Evolutionary conservation across 1,140 invertebrate species (phyloP).

Genomic region (Daktulosphaira vitifoliae): DNA sequence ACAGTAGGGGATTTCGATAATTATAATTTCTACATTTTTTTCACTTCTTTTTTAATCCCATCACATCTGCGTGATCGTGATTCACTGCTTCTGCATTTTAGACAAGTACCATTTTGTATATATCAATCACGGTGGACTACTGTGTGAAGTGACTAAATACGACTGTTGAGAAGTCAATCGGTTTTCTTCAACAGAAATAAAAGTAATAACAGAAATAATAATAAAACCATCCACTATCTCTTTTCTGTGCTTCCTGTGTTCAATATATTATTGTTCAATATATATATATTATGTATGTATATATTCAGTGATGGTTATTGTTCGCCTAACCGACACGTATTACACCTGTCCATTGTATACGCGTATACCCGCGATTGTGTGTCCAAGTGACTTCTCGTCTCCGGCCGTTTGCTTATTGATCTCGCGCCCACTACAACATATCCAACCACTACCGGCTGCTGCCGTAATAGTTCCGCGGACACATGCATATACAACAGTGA

Average conservation of each 20-base stretch:
- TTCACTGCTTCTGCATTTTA: too few species aligned
- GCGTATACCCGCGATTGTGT: conserved; percentile 6
- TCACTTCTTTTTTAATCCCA: not conserved
- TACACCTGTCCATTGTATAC: conserved; percentile 21
- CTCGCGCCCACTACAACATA: conserved; percentile 9
- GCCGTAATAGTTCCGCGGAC: not conserved
- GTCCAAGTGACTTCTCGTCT: too few species aligned
- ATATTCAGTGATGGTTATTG: conserved; percentile 8
- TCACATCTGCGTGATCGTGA: not conserved
- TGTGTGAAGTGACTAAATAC: not conserved
- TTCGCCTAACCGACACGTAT: conserved; percentile 9
- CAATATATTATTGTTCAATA: conserved; percentile 12
- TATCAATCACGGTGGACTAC: not conserved
- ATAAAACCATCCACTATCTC: not conserved
- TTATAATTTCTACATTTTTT: not conserved
- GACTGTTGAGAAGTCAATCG: conserved; percentile 17
- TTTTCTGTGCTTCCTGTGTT: not conserved
- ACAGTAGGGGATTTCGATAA: not conserved
- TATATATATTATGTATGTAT: too few species aligned
- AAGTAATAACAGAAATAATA: not conserved
- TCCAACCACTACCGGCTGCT: too few species aligned
- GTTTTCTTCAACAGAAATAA: not conserved
- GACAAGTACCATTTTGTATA: not conserved
- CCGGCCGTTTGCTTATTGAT: conserved; percentile 13
- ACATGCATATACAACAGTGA: not conserved